A percentile compares a stretch with the other conserved stretches of the same genome.
Conservation (phyloP, 2,113 vertebrate species). For the Bothrops jararaca region DNA sequence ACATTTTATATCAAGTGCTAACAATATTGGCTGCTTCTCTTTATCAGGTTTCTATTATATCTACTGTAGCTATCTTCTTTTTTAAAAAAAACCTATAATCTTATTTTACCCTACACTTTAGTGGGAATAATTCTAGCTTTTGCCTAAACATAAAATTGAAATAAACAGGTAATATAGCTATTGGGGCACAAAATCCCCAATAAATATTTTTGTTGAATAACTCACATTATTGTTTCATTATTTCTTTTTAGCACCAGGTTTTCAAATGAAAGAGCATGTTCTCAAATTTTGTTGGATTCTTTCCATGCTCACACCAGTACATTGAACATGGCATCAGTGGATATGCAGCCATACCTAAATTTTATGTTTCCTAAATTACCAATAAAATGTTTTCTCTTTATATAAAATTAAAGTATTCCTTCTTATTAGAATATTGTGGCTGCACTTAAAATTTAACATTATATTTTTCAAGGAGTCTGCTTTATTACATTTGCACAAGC, state of each 20-base stretch:
- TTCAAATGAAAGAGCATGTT: conserved; percentile 23
- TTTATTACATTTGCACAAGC: neutral
- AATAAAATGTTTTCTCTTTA: neutral
- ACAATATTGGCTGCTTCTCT: neutral
- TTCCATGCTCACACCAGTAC: conserved; percentile 3
- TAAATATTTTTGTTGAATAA: conserved; percentile 11
- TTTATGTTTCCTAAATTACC: conserved; percentile 22
- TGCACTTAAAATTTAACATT: neutral
- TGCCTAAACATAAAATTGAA: neutral
- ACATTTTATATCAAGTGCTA: neutral
- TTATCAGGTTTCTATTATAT: neutral
- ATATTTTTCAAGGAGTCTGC: neutral
- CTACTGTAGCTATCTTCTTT: neutral
- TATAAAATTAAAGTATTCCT: conserved; percentile 12
- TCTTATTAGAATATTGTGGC: neutral
- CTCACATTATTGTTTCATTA: conserved; percentile 5
- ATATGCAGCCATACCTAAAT: conserved; percentile 14
- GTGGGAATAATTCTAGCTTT: neutral
- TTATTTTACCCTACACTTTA: neutral
- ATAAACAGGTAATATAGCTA: neutral
- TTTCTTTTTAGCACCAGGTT: neutral
- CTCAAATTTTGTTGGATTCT: conserved; percentile 35
- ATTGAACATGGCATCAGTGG: conserved; percentile 21
- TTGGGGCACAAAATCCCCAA: neutral
- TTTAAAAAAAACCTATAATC: neutral